These are phyloP conservation scores for Mesocricetus auratus DNA, from an alignment of 2,113 vertebrate genomes.

Conservation along the genomic window DNA sequence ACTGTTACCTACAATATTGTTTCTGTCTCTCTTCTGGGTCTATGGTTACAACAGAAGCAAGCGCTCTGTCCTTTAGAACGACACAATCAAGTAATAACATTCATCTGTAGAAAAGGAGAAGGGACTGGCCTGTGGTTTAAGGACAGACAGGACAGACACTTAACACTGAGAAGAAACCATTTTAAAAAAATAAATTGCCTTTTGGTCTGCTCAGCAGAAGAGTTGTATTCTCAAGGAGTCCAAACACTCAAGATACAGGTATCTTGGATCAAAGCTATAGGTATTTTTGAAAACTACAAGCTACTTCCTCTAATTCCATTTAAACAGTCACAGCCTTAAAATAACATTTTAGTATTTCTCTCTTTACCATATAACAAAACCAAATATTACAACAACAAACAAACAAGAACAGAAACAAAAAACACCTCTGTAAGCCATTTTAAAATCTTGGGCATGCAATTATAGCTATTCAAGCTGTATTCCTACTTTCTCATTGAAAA, in stretches of 20 bases:
- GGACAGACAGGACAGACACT: not conserved
- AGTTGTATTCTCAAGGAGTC: not conserved
- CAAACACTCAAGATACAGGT: slow-evolving; percentile 30
- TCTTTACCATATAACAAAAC: slow-evolving; percentile 10
- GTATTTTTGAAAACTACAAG: slow-evolving; percentile 42
- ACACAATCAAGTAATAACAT: not conserved
- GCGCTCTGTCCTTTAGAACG: not conserved
- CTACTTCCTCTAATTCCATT: not conserved
- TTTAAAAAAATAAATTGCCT: not conserved
- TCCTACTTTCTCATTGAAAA: slow-evolving; percentile 36
- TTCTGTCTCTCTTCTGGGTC: not conserved
- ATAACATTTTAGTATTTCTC: slow-evolving; percentile 31
- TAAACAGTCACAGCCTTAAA: slow-evolving; percentile 15
- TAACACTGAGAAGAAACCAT: not conserved
- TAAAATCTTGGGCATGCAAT: not conserved
- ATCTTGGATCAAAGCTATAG: slow-evolving; percentile 48
- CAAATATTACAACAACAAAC: not conserved
- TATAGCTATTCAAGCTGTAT: slow-evolving; percentile 32
- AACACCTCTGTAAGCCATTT: not conserved
- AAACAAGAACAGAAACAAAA: not conserved
- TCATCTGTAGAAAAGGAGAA: not conserved
- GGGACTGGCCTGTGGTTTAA: not conserved
- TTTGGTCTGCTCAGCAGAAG: not conserved
- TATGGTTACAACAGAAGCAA: not conserved
- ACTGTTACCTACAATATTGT: not conserved